Conservation (phyloP, 1,140 invertebrate species). For the Drosophila orosa region DNA sequence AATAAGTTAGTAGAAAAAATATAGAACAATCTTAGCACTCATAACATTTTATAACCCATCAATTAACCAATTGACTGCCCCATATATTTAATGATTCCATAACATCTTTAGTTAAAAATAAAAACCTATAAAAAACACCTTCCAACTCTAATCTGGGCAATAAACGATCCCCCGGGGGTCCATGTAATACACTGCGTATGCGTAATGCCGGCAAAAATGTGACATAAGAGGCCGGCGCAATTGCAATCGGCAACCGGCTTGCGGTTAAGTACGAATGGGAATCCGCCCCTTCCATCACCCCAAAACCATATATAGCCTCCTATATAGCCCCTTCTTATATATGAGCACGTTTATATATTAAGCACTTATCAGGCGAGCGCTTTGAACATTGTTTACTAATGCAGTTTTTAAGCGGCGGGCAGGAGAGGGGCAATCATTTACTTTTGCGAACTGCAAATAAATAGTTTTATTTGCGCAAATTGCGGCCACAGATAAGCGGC, state of each 20-base stretch:
- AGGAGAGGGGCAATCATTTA: conserved; percentile 25
- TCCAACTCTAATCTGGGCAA: conserved; percentile 30
- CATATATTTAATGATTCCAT: conserved; percentile 7
- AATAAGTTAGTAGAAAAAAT: background rate
- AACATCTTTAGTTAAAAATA: conserved; percentile 9
- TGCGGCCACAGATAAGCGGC: conserved; percentile 68
- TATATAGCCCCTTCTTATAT: conserved; percentile 10
- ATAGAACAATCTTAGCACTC: background rate
- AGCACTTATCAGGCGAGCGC: conserved; percentile 57
- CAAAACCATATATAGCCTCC: conserved; percentile 13
- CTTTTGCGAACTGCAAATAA: conserved; percentile 55
- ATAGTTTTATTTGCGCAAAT: conserved; percentile 82
- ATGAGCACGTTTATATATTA: conserved; percentile 28
- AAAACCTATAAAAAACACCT: conserved; percentile 13
- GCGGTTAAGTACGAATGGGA: conserved; percentile 30
- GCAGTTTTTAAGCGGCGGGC: conserved; percentile 19
- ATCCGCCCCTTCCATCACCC: conserved; percentile 2
- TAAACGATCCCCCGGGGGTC: conserved; percentile 22
- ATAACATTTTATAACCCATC: conserved; percentile 1
- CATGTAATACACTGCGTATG: conserved; percentile 56
- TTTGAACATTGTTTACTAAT: conserved; percentile 71
- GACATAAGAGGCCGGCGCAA: conserved; percentile 28
- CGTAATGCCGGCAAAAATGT: conserved; percentile 54
- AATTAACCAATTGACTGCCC: conserved; percentile 6
- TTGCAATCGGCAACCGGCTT: conserved; percentile 45